Evolutionary conservation across 2,113 vertebrate species (phyloP).

Genomic region (Catharus minimus): DNA sequence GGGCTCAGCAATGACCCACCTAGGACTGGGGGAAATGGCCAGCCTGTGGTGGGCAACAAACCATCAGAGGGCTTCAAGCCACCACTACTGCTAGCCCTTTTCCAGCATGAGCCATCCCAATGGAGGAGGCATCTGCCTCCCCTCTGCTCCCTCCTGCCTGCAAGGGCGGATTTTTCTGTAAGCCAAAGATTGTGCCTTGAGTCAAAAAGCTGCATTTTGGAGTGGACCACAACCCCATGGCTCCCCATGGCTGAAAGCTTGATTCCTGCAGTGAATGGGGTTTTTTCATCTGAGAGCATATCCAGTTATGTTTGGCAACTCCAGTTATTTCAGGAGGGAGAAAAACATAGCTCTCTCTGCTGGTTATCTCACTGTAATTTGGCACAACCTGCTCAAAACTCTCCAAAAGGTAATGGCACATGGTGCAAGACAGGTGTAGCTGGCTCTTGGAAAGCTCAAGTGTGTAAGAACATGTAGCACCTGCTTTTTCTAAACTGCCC

Average conservation of each 20-base stretch:
- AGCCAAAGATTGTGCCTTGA: not conserved
- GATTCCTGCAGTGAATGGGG: not conserved
- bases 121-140: not conserved
- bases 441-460: not conserved
- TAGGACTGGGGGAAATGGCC: not conserved
- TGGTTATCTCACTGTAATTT: not conserved
- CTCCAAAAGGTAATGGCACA: not conserved
- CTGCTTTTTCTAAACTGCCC: not conserved
- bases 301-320: not conserved
- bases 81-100: not conserved
- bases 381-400: not conserved
- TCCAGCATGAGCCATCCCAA: not conserved
- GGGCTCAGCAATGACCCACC: not conserved
- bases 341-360: not conserved
- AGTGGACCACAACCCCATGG: not conserved
- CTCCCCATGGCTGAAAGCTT: not conserved
- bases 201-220: not conserved
- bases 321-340: not conserved
- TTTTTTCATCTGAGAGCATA: not conserved
- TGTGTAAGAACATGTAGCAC: accelerated
- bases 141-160: not conserved
- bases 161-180: not conserved
- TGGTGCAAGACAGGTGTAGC: not conserved
- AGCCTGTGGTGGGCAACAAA: not conserved
- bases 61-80: not conserved